phyloP scores from a whole-genome alignment of 2,888 invertebrate genomes.

The Drosophila conformis region DNA sequence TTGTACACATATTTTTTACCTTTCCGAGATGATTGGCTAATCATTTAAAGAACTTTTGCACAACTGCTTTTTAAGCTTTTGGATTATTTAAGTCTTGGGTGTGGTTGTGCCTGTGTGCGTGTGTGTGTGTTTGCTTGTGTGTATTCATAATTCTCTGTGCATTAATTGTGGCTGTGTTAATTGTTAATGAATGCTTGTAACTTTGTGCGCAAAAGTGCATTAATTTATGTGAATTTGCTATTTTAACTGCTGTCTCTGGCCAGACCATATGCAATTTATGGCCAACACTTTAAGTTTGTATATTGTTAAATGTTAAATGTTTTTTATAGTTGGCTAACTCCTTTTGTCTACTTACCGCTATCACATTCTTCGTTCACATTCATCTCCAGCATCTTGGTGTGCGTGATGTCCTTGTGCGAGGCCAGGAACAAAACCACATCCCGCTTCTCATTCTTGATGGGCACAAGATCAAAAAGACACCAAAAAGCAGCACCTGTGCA shows the following conservation, averaged over 20 bases:
- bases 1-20: constrained; percentile 2
- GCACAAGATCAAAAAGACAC: constrained; percentile 98
- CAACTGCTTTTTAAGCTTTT: constrained; percentile 19
- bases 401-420: constrained; percentile 98
- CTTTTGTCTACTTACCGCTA: constrained; percentile 89
- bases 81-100: constrained; percentile 20
- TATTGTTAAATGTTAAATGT: background rate
- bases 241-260: constrained; percentile 12
- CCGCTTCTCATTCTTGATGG: constrained; percentile 98
- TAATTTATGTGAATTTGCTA: constrained; percentile 18
- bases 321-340: background rate
- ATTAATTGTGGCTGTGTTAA: constrained; percentile 22
- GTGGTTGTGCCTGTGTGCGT: constrained; percentile 23
- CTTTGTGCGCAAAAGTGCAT: constrained; percentile 56
- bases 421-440: constrained; percentile 98
- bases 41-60: constrained; percentile 19
- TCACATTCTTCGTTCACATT: constrained; percentile 93
- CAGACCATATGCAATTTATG: constrained; percentile 29
- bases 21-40: constrained; percentile 20
- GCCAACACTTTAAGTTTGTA: constrained; percentile 8
- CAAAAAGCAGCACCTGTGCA: constrained; percentile 94
- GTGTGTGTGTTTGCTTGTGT: constrained; percentile 13
- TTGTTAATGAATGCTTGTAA: constrained; percentile 40
- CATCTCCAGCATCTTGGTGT: constrained; percentile 95
- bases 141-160: constrained; percentile 28